Evolutionary conservation across 2,797 vertebrate species (phyloP).

Genomic region (Tapirus indicus): DNA sequence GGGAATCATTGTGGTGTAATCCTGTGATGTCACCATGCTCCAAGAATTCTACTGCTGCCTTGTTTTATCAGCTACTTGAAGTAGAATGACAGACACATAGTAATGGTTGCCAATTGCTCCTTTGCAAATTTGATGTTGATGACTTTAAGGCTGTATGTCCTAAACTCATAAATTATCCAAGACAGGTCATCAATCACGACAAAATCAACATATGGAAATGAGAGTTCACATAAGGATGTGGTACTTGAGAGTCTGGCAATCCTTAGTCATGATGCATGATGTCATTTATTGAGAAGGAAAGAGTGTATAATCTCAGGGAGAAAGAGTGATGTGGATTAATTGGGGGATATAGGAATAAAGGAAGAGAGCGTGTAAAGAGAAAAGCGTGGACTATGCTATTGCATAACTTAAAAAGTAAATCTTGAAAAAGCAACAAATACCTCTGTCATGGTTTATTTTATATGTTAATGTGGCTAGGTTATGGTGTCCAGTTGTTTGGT

Average conservation of each 20-base stretch:
- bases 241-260: background rate
- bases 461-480: background rate
- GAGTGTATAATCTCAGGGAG: background rate
- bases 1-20: constrained; percentile 37
- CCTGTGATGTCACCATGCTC: constrained; percentile 1
- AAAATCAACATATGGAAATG: background rate
- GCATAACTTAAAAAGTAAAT: background rate
- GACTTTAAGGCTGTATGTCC: background rate
- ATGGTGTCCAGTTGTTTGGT: background rate
- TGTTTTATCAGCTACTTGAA: background rate
- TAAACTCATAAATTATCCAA: background rate
- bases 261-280: background rate
- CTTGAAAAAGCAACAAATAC: background rate
- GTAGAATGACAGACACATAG: background rate
- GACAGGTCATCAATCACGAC: background rate
- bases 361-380: background rate
- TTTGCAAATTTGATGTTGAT: background rate
- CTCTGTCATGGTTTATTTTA: background rate
- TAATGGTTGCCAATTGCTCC: background rate
- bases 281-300: background rate
- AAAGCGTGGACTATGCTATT: background rate
- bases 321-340: background rate
- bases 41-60: background rate
- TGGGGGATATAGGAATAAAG: background rate
- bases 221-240: background rate